Conservation (phyloP, 2,797 vertebrate genomes). For the Sciurus vulgaris region DNA sequence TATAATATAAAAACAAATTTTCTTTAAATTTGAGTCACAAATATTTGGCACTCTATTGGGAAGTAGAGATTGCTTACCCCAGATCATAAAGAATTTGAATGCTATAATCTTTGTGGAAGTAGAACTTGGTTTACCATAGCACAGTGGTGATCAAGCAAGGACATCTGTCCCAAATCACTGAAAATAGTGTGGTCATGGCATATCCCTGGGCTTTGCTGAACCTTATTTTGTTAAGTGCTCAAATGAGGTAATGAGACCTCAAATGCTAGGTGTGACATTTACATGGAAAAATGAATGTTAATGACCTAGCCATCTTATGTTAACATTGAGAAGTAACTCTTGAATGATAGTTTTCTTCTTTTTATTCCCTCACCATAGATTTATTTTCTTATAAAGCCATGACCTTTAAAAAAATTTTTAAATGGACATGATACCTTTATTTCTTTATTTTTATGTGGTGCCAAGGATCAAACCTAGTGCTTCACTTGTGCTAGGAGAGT, state of each 20-base stretch:
- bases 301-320: background rate
- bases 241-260: background rate
- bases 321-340: background rate
- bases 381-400: background rate
- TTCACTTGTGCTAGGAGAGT: too few species aligned
- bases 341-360: background rate
- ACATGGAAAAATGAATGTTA: background rate
- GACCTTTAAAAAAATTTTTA: too few species aligned
- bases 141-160: background rate
- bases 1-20: background rate
- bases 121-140: background rate
- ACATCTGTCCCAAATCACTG: background rate
- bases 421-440: too few species aligned
- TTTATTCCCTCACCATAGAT: background rate
- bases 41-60: background rate
- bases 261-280: background rate
- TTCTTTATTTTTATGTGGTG: too few species aligned
- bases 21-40: background rate
- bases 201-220: background rate
- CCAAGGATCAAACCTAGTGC: too few species aligned
- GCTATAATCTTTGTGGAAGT: background rate
- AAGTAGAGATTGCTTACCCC: background rate
- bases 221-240: background rate
- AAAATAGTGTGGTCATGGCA: background rate
- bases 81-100: background rate